A percentile compares a stretch with the other conserved stretches of the same genome.
Evolutionary conservation across 2,797 vertebrate species (phyloP).

Genomic region (Yasuhikotakia modesta): DNA sequence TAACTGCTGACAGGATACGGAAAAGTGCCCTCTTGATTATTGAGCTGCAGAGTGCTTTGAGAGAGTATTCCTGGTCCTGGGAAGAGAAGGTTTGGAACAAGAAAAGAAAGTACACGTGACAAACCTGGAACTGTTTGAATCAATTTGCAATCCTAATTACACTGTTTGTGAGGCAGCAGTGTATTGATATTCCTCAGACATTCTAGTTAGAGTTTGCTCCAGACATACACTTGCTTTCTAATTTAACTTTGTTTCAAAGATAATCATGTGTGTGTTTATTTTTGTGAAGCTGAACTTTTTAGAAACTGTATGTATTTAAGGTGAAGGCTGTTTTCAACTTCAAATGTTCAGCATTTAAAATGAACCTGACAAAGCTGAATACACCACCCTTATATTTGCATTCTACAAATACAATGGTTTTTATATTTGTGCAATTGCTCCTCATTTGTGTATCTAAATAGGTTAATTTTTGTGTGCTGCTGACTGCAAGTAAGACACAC

Average conservation of each 20-base stretch:
- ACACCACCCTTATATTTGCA: neutral
- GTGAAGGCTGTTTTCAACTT: no score
- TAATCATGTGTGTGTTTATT: no score
- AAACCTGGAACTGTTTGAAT: neutral
- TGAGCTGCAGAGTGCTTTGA: conserved; percentile 95
- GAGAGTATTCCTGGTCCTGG: conserved; percentile 95
- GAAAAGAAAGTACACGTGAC: conserved; percentile 28
- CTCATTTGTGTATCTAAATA: neutral
- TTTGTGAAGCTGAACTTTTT: no score
- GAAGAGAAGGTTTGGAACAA: conserved; percentile 67
- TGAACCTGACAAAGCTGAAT: no score
- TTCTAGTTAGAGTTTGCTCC: no score
- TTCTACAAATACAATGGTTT: no score
- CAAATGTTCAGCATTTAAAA: no score
- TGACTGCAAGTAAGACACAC: neutral
- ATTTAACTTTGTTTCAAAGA: no score
- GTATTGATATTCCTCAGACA: no score
- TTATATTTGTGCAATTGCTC: neutral
- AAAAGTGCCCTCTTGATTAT: conserved; percentile 91
- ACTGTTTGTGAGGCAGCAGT: neutral
- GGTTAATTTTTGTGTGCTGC: neutral
- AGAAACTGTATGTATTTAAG: no score
- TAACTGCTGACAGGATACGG: conserved; percentile 94
- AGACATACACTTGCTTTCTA: no score
- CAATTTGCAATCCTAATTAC: neutral